Base-by-base conservation (phyloP, 1,140 invertebrate genomes). In the Brachionus paranguensis region DNA sequence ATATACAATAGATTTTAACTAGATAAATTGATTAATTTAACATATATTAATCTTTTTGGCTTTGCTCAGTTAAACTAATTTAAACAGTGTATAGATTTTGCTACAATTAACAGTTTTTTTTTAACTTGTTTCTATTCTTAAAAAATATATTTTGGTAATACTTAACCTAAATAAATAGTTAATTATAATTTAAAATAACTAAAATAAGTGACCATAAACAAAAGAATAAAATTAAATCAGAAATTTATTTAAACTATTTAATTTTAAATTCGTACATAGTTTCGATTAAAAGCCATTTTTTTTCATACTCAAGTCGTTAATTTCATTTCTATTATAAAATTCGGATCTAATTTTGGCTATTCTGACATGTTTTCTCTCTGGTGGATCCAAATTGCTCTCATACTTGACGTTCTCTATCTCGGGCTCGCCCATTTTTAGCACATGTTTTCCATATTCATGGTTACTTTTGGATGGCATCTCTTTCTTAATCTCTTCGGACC, bases 271-370 rank as follows among this genome's bases (percentile, higher is more conserved):
- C 8, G 4, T 47, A 47, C 27, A 37, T 14, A 76, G 33, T 20
- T 14, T 33, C 14, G 4, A 14, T 50, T 76, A 76, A 4, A 76
- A 50, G 1, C 43, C 72, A 47, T 47, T 47, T 53, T 47, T 76
- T 76, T 53, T 11, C 2, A n/a, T 76, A 29, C 27, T 76, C 14
- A 76, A 27, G 84, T 85, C 43, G 43, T 86, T 86, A 65, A 88
- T 87, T 55, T 87, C 87, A 86, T 88, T 89, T 60, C 88, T 83
- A 70, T 88, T 83, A 84, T 86, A 89, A 76, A 89, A 89, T 84
- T 89, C 88, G 3, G 86, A 78, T 68, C 87, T 85, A 5, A 89
- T 88, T 83, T 86, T 85, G 2, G 85, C 87, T 68, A 89, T 87
- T 50, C 88, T 85, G 8, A 88, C 88, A 87, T 89, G 87, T 78